A percentile compares a stretch with the other conserved stretches of the same genome.
Evolutionary conservation across 2,113 vertebrate species (phyloP).

Genomic region (Sialia sialis): DNA sequence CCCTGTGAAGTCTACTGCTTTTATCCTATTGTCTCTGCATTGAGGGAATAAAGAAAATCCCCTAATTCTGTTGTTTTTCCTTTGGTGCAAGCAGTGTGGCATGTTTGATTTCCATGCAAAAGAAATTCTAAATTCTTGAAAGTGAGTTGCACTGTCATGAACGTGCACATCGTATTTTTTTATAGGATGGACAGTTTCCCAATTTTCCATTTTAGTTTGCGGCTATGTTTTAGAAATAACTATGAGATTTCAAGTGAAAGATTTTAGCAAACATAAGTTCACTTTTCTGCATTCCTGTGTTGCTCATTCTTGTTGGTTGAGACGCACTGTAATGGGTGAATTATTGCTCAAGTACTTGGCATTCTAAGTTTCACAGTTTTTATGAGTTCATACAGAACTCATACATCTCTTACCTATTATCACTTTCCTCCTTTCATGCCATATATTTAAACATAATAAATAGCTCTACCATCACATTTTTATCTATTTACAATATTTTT

Average conservation of each 20-base stretch:
- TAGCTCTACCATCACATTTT: neutral
- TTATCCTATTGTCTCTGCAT: neutral
- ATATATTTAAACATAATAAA: neutral
- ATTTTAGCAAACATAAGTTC: neutral
- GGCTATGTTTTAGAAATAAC: neutral
- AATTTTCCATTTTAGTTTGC: neutral
- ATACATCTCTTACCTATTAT: neutral
- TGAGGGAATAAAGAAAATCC: neutral
- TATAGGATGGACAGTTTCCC: neutral
- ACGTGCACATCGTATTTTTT: neutral
- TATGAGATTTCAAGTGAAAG: neutral
- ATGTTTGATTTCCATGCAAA: neutral
- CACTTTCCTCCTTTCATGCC: neutral
- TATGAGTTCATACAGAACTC: neutral
- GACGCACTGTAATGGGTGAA: neutral
- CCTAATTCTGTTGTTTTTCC: neutral
- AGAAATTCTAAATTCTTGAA: neutral
- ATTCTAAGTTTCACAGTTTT: neutral
- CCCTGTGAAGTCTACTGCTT: neutral
- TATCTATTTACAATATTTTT: neutral
- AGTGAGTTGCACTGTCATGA: neutral
- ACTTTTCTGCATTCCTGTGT: neutral
- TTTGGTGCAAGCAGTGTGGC: neutral
- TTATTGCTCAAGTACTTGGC: neutral
- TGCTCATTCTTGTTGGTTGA: neutral